Conservation (phyloP, 2,113 vertebrate species). For the Zonotrichia leucophrys region DNA sequence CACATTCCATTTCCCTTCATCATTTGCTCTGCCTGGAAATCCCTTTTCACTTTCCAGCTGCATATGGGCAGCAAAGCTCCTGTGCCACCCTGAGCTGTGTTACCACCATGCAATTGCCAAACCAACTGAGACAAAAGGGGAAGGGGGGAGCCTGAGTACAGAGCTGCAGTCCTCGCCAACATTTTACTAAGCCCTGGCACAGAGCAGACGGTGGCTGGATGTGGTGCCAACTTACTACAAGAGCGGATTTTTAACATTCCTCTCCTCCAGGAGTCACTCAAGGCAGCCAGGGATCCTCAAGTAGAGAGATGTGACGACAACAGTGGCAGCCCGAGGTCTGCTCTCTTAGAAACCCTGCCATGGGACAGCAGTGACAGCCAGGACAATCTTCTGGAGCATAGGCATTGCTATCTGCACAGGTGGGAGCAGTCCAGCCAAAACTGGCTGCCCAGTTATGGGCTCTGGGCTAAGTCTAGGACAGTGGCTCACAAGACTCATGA, state of each 20-base stretch:
- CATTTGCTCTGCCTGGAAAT: conserved; percentile 21
- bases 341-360: not conserved
- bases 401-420: not conserved
- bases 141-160: conserved; percentile 28
- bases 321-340: not conserved
- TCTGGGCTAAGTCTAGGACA: not conserved
- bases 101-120: conserved; percentile 35
- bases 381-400: not conserved
- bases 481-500: not conserved
- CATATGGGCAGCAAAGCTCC: conserved; percentile 13
- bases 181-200: conserved; percentile 73
- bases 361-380: not conserved
- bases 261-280: conserved; percentile 62
- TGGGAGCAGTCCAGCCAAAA: not conserved
- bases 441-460: not conserved
- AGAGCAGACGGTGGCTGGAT: conserved; percentile 59
- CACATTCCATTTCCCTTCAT: not conserved
- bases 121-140: conserved; percentile 54
- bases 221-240: conserved; percentile 71
- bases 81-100: conserved; percentile 27
- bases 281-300: conserved; percentile 50
- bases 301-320: not conserved
- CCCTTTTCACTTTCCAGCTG: conserved; percentile 31
- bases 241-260: conserved; percentile 72
- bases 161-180: conserved; percentile 51